These are phyloP conservation scores for Elmis aenea DNA, from an alignment of 2,888 invertebrate genomes.

Conservation along the genomic window DNA sequence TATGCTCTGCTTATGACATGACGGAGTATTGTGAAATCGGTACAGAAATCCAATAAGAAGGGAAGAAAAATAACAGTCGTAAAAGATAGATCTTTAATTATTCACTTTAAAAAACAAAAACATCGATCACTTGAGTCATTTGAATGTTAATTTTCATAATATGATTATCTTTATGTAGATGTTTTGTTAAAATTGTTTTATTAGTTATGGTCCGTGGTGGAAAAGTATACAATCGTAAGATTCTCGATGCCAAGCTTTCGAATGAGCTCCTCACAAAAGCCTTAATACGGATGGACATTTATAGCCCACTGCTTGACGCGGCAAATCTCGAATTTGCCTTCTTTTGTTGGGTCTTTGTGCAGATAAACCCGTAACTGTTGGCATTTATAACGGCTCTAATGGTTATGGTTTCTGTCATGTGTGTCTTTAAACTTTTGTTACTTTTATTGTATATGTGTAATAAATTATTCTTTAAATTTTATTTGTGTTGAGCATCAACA, in stretches of 20 bases:
- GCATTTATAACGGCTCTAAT: constrained; percentile 41
- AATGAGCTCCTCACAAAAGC: constrained; percentile 25
- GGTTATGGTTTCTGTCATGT: constrained; percentile 37
- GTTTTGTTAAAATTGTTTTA: background rate
- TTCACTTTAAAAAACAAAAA: no score
- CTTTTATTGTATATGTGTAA: constrained; percentile 23
- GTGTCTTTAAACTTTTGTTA: constrained; percentile 27
- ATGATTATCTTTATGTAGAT: constrained; percentile 1
- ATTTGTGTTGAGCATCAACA: no score
- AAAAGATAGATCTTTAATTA: no score
- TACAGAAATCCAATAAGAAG: no score
- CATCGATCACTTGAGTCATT: no score
- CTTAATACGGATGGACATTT: constrained; percentile 41
- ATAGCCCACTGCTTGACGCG: constrained; percentile 39
- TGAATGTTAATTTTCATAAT: no score
- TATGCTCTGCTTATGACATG: no score
- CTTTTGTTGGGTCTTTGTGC: constrained; percentile 39
- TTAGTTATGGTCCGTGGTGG: constrained; percentile 8
- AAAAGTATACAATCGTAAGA: constrained; percentile 8
- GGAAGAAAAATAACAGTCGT: no score
- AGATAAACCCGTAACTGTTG: constrained; percentile 40
- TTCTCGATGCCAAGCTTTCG: constrained; percentile 15
- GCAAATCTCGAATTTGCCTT: constrained; percentile 43
- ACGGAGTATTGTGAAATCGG: no score
- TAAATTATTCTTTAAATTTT: constrained; percentile 29